Percentiles rank a stretch among this genome's conserved stretches.
phyloP scores from a whole-genome alignment of 2,888 invertebrate genomes.

The Trilocha varians region DNA sequence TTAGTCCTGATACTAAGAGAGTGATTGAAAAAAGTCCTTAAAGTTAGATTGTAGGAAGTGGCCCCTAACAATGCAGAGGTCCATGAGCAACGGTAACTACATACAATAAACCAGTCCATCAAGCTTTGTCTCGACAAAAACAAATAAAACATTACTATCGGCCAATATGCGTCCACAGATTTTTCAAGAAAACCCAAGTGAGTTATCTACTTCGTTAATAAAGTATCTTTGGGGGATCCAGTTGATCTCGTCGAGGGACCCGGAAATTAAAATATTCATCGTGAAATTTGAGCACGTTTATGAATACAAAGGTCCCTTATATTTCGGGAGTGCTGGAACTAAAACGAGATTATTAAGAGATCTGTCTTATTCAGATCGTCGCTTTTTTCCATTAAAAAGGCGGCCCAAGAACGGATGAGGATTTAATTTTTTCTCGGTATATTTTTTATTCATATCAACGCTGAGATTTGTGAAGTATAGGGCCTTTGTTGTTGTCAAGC shows the following conservation, averaged over 20 bases:
- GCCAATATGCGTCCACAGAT: not conserved
- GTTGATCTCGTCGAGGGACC: constrained; percentile 12
- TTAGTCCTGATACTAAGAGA: too few species aligned
- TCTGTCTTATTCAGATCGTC: constrained; percentile 6
- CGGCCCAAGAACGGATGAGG: not conserved
- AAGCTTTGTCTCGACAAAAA: too few species aligned
- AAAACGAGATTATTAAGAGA: constrained; percentile 10
- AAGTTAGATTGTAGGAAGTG: too few species aligned
- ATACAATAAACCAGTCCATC: too few species aligned
- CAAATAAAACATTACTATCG: not conserved
- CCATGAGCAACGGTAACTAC: too few species aligned
- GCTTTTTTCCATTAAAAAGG: not conserved
- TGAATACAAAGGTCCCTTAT: constrained; percentile 11
- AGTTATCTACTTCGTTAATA: constrained; percentile 6
- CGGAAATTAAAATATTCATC: constrained; percentile 23
- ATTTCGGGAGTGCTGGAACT: constrained; percentile 6
- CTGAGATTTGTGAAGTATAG: not conserved
- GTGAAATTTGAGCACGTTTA: constrained; percentile 8
- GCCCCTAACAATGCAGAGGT: too few species aligned
- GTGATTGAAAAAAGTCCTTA: too few species aligned
- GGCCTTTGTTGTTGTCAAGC: not conserved
- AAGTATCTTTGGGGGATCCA: constrained; percentile 11
- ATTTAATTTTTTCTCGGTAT: not conserved
- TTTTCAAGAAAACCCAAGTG: not conserved
- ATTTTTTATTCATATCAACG: not conserved